Evolutionary conservation across 2,113 vertebrate species (phyloP).

Genomic region (Halcyon malimbica): DNA sequence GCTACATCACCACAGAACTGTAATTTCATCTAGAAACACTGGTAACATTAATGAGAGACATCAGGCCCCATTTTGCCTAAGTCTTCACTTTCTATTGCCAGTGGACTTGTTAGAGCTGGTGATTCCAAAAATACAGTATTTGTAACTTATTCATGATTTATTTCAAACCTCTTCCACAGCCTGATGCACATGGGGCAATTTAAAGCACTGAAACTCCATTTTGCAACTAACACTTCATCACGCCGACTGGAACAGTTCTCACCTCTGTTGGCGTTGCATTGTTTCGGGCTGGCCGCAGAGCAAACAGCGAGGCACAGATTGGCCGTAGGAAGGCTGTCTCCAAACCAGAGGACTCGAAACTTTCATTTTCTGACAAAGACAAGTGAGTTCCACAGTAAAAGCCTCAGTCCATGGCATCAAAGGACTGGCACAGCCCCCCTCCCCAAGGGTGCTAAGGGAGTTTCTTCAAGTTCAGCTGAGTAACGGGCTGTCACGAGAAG

Average conservation of each 20-base stretch:
- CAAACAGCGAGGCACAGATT: not conserved
- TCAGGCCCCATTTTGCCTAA: not conserved
- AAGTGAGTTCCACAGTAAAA: not conserved
- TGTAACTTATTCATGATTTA: conserved; percentile 16
- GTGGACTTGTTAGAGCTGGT: not conserved
- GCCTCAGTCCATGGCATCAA: fast-evolving
- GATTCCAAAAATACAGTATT: conserved; percentile 19
- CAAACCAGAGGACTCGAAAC: not conserved
- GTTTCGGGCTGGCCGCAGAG: not conserved
- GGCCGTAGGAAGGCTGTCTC: not conserved
- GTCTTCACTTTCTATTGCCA: not conserved
- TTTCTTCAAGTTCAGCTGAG: not conserved
- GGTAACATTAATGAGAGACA: not conserved
- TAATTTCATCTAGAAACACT: not conserved
- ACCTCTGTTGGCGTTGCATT: conserved; percentile 3
- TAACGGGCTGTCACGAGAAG: not conserved
- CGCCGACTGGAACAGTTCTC: conserved; percentile 2
- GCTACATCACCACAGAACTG: not conserved
- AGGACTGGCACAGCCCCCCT: not conserved
- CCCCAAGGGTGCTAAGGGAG: not conserved
- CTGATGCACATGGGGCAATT: conserved; percentile 20
- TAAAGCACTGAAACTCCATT: not conserved
- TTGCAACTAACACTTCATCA: conserved; percentile 16
- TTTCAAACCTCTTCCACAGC: conserved; percentile 51
- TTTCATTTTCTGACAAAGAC: not conserved